phyloP scores from a whole-genome alignment of 1,140 invertebrate species.

The Anastrepha ludens region DNA sequence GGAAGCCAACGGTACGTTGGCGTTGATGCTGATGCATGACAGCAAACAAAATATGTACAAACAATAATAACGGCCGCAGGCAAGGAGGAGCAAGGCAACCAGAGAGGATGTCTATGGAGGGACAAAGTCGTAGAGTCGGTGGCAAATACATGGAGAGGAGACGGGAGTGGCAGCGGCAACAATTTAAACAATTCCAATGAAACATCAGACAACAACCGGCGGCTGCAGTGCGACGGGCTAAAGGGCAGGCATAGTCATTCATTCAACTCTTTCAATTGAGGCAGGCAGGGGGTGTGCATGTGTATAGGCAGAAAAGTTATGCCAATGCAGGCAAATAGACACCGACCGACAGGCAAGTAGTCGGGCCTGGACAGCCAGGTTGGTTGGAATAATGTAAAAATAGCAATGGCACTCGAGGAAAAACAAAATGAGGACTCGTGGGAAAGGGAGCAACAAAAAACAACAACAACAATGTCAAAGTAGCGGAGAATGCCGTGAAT shows the following conservation, averaged over 20 bases:
- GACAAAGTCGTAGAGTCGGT: background rate
- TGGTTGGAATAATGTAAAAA: slow-evolving; percentile 10
- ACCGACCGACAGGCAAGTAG: background rate
- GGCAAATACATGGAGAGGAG: background rate
- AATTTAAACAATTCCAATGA: slow-evolving; percentile 47
- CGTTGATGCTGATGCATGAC: slow-evolving; percentile 52
- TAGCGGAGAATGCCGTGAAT: slow-evolving; percentile 5
- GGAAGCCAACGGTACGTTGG: slow-evolving; percentile 10
- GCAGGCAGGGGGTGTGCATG: background rate
- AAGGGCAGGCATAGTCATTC: background rate
- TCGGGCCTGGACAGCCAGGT: slow-evolving; percentile 1
- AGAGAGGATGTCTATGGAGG: background rate
- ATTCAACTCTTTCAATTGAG: slow-evolving; percentile 24
- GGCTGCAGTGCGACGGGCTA: background rate
- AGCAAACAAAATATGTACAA: slow-evolving; percentile 49
- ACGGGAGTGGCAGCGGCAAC: slow-evolving; percentile 9
- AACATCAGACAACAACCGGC: slow-evolving; percentile 48
- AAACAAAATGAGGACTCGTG: background rate
- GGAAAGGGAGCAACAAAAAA: background rate
- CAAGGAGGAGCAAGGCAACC: background rate
- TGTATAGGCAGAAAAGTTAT: slow-evolving; percentile 41
- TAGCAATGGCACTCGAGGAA: slow-evolving; percentile 6
- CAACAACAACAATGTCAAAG: slow-evolving; percentile 40
- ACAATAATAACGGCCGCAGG: slow-evolving; percentile 24
- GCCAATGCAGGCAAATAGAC: slow-evolving; percentile 33